phyloP scores from a whole-genome alignment of 2,113 vertebrate genomes.

The Sinocyclocheilus anshuiensis region DNA sequence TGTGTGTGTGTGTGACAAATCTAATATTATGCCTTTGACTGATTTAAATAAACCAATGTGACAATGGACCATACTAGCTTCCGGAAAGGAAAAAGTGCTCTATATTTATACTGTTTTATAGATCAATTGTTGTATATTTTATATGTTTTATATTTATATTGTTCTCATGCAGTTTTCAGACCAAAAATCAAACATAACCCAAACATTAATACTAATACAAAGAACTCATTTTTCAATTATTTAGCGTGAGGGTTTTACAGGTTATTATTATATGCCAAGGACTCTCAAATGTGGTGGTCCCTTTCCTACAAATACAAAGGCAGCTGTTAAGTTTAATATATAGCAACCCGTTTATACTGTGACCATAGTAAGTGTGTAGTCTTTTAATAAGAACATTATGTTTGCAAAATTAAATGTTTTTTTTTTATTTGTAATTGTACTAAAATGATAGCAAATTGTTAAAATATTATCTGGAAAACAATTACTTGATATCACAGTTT shows the following conservation, averaged over 20 bases:
- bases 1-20: neutral
- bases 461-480: neutral
- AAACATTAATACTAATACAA: neutral
- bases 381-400: neutral
- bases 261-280: neutral
- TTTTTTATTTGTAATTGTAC: neutral
- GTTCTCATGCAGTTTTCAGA: neutral
- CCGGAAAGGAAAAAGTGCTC: neutral
- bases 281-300: neutral
- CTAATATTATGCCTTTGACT: slow-evolving; percentile 16
- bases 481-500: neutral
- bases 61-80: neutral
- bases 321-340: neutral
- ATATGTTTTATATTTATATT: neutral
- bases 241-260: neutral
- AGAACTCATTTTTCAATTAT: neutral
- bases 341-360: neutral
- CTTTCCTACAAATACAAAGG: neutral
- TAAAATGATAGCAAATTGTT: neutral
- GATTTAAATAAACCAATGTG: slow-evolving; percentile 36
- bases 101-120: neutral
- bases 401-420: neutral
- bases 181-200: slow-evolving; percentile 16
- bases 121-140: neutral
- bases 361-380: neutral